Base-by-base conservation (phyloP, 2,797 vertebrate species). In the Oreortyx pictus region DNA sequence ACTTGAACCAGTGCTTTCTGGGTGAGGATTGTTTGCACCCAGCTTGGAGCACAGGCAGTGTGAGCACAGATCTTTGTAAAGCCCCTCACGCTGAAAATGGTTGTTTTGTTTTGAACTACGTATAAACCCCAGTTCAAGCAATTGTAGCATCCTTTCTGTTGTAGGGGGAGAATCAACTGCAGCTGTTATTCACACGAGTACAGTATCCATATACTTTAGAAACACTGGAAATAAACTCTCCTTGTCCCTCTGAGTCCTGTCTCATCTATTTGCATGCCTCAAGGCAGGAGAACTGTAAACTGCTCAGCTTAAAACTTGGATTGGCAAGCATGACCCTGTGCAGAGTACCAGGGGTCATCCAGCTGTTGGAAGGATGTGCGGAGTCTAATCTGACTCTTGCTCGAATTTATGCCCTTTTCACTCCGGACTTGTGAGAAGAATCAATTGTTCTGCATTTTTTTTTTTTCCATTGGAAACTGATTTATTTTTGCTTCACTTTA, bases 11-110 rank as follows among this genome's bases (percentile, higher is more conserved):
- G 8, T 0, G 1, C 4, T 41, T 88, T 67, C 64, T 77, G 57
- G 16, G 27, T 74, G 24, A 44, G 37, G 13, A 8, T 64, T 89
- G 10, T 60, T 92, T 77, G 17, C 10, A 5, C 74, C 85, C 52
- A n/a, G 11, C 8, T 68, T 11, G 2, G 33, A 74, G 61, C 41
- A 8, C 41, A 35, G 68, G 54, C 49, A 91, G 41, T 0, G 0
- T 61, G 68, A 65, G 24, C 33, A 11, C n/a, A 59, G 3, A 17
- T 61, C 31, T 59, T 4, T n/a, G 17, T 66, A 72, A 43, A 83
- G 13, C 49, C 86, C 14, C 39, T 83, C 74, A 39, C 23, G 25
- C 23, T 83, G 49, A 49, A 80, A 7, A 1, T 3, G 29, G 9
- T 5, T 82, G 67, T 41, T 91, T 44, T 9, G 31, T 82, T 87